Base-by-base conservation (phyloP, 2,888 invertebrate species). In the Lysandra coridon region DNA sequence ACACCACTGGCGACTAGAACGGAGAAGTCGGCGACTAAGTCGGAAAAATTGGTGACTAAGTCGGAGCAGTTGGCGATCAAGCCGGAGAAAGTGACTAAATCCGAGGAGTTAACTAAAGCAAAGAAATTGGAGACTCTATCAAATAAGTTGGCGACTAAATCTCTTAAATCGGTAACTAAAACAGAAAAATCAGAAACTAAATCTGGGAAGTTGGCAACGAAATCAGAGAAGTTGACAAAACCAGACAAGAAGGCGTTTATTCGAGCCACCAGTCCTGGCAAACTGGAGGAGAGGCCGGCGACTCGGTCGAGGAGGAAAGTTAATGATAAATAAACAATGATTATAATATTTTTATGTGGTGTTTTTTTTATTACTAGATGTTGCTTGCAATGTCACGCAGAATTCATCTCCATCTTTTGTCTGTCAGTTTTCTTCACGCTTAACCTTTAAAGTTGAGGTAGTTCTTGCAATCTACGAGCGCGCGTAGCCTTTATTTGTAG, bases 191-290 rank as follows among this genome's bases (percentile, higher is more conserved):
- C 5, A 7, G 30, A 7, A 3, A 64, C 30, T 10, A 64, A 64
- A 30, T 12, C 64, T 10, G 64, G 7, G 10, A 64, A 30, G 30
- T 30, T 64, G 64, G 10, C 30, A 1, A 76, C 0, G 83, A 62
- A 62, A n/a, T 62, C 62, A 62, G 62, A 62, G 64, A 64, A 23
- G 62, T 62, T 62, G 84, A 1, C 82, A 83, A 0, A 12, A 83
- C 0, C 83, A 81, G 76, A 85, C n/a, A 86, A 86, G 44, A 85
- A 84, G 49, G 76, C 79, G 2, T 73, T 92, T 0, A 87, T 84
- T 79, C 83, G 91, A 5, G 90, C 90, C 0, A 90, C 90, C 0
- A 92, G 92, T 81, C 92, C 93, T 0, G 92, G 92, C 0, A 90
- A 90, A 40, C 81, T 92, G 79, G 84, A 84, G 2, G 83, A 83